Evolutionary conservation across 2,888 invertebrate genomes (phyloP).

Genomic region (Pelosia muscerda): DNA sequence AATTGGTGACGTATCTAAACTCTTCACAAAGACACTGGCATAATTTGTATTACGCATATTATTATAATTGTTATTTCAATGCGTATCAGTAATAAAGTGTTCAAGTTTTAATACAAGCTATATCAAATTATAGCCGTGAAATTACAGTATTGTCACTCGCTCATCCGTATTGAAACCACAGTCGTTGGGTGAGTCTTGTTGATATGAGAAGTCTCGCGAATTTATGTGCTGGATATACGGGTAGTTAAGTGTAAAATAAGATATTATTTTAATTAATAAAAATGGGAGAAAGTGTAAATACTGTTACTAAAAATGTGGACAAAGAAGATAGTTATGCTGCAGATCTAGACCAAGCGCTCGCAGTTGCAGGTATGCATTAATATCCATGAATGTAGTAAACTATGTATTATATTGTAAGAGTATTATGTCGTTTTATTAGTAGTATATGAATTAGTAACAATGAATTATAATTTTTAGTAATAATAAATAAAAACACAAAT

Average conservation of each 20-base stretch:
- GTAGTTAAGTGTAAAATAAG: background rate
- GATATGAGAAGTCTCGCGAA: conserved; percentile 10
- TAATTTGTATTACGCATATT: background rate
- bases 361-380: conserved; percentile 55
- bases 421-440: background rate
- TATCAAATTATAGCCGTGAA: conserved; percentile 2
- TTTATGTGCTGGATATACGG: background rate
- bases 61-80: background rate
- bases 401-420: background rate
- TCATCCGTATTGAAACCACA: background rate
- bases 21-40: background rate
- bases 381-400: background rate
- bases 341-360: conserved; percentile 42
- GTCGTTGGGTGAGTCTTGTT: background rate
- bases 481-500: background rate
- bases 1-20: background rate
- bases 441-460: too few relatives aligned
- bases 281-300: conserved; percentile 60
- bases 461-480: too few relatives aligned
- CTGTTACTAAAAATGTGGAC: conserved; percentile 59
- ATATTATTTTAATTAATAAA: conserved; percentile 12
- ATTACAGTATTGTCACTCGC: conserved; percentile 1
- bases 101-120: background rate
- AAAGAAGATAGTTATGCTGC: conserved; percentile 47
- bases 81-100: conserved; percentile 9